A percentile compares a stretch with the other conserved stretches of the same genome.
Conservation (phyloP, 1,140 invertebrate genomes). For the Nasonia giraulti region DNA sequence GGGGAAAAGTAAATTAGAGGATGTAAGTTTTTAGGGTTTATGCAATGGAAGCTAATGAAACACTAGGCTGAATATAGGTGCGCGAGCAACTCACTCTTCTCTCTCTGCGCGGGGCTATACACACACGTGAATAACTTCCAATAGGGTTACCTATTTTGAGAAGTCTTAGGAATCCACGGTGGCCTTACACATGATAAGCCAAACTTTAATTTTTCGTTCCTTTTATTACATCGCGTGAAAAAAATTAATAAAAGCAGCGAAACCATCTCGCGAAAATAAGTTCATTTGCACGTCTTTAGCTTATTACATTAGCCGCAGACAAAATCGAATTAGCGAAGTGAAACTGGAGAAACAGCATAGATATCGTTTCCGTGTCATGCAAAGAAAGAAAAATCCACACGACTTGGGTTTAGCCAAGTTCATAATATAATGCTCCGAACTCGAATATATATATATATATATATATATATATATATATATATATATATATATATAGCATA, state of each 20-base stretch:
- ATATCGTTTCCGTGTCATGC: conserved; percentile 3
- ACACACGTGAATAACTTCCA: neutral
- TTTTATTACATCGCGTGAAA: neutral
- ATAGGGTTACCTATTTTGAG: conserved; percentile 4
- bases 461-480: too few species aligned
- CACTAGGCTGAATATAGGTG: neutral
- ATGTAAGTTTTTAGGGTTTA: neutral
- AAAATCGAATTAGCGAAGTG: neutral
- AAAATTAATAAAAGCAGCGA: neutral
- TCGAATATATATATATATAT: too few species aligned
- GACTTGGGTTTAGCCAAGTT: neutral
- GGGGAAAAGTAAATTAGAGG: neutral
- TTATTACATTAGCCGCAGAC: neutral
- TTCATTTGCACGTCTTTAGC: neutral
- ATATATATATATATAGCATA: too few species aligned
- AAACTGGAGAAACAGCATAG: neutral
- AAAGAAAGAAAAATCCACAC: neutral
- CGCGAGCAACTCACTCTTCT: too few species aligned
- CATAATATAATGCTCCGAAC: neutral
- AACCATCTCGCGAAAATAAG: neutral
- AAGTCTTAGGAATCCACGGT: neutral
- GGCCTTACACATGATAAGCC: neutral
- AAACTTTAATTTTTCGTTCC: too few species aligned
- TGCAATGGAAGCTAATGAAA: neutral
- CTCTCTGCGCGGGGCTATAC: neutral